phyloP scores from a whole-genome alignment of 2,113 vertebrate species.

The Pipra filicauda region DNA sequence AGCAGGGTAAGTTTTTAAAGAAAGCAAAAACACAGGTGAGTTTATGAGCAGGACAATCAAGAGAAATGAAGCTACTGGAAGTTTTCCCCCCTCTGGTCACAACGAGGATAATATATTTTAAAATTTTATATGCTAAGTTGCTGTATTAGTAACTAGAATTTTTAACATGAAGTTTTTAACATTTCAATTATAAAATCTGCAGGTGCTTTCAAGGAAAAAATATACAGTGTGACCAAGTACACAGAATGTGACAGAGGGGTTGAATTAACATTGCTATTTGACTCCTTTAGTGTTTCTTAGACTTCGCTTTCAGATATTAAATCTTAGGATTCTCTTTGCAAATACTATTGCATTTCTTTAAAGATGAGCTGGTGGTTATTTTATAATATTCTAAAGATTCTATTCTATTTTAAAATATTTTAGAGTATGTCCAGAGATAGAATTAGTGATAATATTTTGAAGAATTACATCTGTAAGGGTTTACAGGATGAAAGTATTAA shows the following conservation, averaged over 20 bases:
- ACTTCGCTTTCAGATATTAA: neutral
- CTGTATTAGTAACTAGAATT: neutral
- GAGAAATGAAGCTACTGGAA: neutral
- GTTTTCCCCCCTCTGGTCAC: neutral
- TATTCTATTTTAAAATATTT: neutral
- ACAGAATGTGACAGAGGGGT: neutral
- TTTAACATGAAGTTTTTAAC: neutral
- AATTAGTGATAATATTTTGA: neutral
- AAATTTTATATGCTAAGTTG: neutral
- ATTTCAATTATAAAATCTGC: neutral
- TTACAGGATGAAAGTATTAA: neutral
- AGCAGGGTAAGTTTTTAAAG: neutral
- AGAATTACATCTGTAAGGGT: neutral
- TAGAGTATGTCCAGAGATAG: neutral
- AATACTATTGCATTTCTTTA: neutral
- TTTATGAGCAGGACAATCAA: neutral
- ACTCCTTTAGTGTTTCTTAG: neutral
- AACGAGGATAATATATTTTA: neutral
- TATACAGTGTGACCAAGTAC: fast-evolving
- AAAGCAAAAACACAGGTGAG: neutral
- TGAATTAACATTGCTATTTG: neutral
- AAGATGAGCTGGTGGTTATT: neutral
- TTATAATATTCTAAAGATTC: neutral
- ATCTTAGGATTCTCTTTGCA: neutral
- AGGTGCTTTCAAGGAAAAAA: neutral